phyloP scores from a whole-genome alignment of 2,888 invertebrate genomes.

The Nemapogon koenigi region DNA sequence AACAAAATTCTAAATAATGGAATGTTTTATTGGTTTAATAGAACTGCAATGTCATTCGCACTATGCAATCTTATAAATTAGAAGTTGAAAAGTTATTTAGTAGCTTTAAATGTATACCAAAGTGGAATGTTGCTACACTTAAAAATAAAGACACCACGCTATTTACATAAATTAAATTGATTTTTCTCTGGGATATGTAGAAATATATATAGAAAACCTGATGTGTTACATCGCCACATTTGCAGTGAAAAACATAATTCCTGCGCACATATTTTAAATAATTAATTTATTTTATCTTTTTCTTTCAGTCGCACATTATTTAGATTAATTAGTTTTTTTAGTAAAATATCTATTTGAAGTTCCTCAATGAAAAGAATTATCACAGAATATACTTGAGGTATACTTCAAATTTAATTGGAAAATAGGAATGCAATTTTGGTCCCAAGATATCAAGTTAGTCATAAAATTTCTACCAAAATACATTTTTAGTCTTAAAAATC shows the following conservation, averaged over 20 bases:
- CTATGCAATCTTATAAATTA: too few relatives aligned
- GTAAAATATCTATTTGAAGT: constrained; percentile 39
- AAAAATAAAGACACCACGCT: constrained; percentile 18
- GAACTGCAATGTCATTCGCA: constrained; percentile 49
- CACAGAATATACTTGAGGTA: constrained; percentile 58
- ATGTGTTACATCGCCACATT: too few relatives aligned
- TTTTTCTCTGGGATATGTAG: too few relatives aligned
- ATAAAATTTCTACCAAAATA: constrained; percentile 20
- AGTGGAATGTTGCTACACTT: constrained; percentile 10
- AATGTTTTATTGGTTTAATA: constrained; percentile 37
- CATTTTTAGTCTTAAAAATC: constrained; percentile 27
- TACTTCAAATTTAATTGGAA: constrained; percentile 38
- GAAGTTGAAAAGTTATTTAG: background rate
- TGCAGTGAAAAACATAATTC: too few relatives aligned
- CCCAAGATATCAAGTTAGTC: constrained; percentile 18
- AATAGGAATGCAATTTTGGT: too few relatives aligned
- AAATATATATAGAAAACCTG: too few relatives aligned
- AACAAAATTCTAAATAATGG: constrained; percentile 25
- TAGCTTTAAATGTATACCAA: constrained; percentile 13
- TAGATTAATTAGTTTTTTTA: constrained; percentile 8
- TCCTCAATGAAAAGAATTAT: constrained; percentile 60
- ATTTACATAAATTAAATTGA: too few relatives aligned
- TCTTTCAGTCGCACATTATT: too few relatives aligned
- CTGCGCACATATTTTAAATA: too few relatives aligned
- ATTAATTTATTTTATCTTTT: too few relatives aligned